Evolutionary conservation across 2,113 vertebrate genomes (phyloP).

Genomic region (Puma concolor): DNA sequence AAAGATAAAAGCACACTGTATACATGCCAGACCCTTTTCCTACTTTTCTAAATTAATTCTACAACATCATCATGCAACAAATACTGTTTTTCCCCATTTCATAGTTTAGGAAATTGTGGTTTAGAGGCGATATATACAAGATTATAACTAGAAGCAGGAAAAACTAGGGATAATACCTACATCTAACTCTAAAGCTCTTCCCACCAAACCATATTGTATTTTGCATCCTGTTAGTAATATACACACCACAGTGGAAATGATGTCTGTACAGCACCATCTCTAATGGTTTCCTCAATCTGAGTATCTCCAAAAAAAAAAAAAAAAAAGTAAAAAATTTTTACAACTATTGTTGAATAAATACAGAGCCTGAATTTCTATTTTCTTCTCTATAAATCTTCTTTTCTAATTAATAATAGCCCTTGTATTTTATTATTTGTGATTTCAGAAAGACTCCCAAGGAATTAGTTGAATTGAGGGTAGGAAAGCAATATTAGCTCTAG

Average conservation of each 20-base stretch:
- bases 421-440: slow-evolving; percentile 50
- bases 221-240: neutral
- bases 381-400: slow-evolving; percentile 14
- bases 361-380: slow-evolving; percentile 51
- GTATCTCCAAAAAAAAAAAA: neutral
- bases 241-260: neutral
- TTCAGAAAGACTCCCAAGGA: slow-evolving; percentile 43
- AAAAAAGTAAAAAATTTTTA: neutral
- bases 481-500: slow-evolving; percentile 46
- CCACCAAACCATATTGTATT: neutral
- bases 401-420: slow-evolving; percentile 43
- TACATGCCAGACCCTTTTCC: neutral
- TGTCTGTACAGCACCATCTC: neutral
- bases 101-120: neutral
- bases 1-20: neutral
- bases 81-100: neutral
- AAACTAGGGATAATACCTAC: slow-evolving; percentile 12
- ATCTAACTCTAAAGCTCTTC: neutral
- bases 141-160: slow-evolving; percentile 5
- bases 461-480: neutral
- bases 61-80: neutral
- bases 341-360: slow-evolving; percentile 17
- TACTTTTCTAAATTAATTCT: neutral
- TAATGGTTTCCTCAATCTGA: neutral
- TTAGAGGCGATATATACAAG: neutral